phyloP scores from a whole-genome alignment of 2,797 vertebrate genomes.

The Podarcis lilfordi region DNA sequence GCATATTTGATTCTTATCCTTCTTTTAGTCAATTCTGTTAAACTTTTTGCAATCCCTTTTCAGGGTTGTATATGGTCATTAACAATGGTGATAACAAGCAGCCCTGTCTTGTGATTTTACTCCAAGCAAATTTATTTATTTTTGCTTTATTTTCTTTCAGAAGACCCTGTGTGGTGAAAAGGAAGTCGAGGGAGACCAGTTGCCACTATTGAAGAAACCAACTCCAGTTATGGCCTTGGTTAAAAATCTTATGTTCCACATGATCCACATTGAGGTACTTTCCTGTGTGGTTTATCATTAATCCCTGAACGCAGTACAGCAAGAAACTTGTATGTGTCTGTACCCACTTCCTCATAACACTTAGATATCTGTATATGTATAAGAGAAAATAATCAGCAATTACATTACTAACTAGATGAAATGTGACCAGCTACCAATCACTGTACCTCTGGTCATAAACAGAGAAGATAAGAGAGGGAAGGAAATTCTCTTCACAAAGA shows the following conservation, averaged over 20 bases:
- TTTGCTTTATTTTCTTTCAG: background rate
- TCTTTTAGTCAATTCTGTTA: background rate
- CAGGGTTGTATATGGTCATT: background rate
- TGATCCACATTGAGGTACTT: background rate
- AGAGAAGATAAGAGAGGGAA: constrained; percentile 7
- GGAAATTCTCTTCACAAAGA: constrained; percentile 16
- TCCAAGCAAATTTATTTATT: background rate
- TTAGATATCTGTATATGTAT: background rate
- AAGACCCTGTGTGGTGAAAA: background rate
- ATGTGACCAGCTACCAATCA: background rate
- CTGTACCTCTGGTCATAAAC: background rate
- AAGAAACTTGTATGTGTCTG: constrained; percentile 50
- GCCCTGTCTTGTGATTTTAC: background rate
- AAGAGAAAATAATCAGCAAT: constrained; percentile 21
- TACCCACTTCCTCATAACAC: background rate
- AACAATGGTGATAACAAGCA: background rate
- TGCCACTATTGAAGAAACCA: background rate
- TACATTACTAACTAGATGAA: constrained; percentile 13
- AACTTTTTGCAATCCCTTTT: background rate
- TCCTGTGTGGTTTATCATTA: constrained; percentile 43
- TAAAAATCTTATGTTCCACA: background rate
- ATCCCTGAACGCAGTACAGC: constrained; percentile 54
- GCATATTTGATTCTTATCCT: background rate
- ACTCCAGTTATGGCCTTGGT: background rate
- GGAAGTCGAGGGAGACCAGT: background rate